These are phyloP conservation scores for Zele albiditarsus DNA, from an alignment of 2,888 invertebrate species.

Conservation along the genomic window DNA sequence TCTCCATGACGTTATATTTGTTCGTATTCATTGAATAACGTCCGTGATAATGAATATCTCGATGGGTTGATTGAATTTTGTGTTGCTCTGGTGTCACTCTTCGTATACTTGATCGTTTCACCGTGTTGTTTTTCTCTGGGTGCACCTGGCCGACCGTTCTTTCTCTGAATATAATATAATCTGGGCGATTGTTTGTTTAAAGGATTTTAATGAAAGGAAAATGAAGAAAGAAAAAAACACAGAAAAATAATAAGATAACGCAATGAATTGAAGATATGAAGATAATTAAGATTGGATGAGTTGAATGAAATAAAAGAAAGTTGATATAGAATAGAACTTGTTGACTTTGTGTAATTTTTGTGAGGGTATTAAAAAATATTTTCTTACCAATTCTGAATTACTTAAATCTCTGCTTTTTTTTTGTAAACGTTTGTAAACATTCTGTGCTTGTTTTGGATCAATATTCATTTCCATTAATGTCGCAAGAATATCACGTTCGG, in stretches of 20 bases:
- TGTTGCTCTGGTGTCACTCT: neutral
- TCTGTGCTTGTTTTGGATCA: constrained; percentile 59
- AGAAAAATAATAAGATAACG: neutral
- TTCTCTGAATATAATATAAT: constrained; percentile 34
- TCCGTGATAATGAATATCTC: neutral
- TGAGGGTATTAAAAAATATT: neutral
- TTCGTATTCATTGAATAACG: neutral
- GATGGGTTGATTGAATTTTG: neutral
- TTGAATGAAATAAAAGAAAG: neutral
- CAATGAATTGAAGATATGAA: too few relatives aligned
- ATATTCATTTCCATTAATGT: constrained; percentile 64
- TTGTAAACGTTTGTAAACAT: constrained; percentile 60
- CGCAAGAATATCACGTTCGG: constrained; percentile 62
- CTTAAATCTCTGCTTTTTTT: constrained; percentile 57
- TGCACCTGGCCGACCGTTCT: constrained; percentile 36
- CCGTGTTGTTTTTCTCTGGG: neutral
- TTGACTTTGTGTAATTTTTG: neutral
- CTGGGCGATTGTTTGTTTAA: constrained; percentile 25
- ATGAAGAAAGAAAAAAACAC: neutral
- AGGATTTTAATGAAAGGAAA: constrained; percentile 2
- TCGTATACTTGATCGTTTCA: neutral
- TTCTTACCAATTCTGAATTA: constrained; percentile 52
- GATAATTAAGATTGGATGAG: too few relatives aligned
- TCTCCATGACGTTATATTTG: neutral
- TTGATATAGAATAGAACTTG: neutral